Conservation (phyloP, 2,113 vertebrate genomes). For the Sitta europaea region DNA sequence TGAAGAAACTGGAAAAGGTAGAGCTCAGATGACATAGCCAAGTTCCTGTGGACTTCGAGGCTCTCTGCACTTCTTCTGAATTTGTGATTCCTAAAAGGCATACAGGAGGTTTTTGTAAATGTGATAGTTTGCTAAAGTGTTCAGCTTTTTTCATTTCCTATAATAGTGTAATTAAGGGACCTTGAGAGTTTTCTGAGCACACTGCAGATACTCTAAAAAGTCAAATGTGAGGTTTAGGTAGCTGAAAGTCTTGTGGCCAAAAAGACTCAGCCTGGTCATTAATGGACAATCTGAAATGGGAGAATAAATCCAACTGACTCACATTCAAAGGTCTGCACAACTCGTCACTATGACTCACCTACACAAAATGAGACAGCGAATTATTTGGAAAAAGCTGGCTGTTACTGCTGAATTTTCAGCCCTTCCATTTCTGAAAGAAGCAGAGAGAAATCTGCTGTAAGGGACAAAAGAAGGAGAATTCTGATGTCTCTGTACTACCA, state of each 20-base stretch:
- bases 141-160: neutral
- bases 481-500: neutral
- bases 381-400: neutral
- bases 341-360: neutral
- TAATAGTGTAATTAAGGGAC: neutral
- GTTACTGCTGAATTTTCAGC: neutral
- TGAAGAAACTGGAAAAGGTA: neutral
- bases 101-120: neutral
- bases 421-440: neutral
- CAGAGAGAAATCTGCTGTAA: neutral
- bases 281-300: neutral
- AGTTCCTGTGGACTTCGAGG: neutral
- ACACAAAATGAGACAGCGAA: neutral
- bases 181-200: neutral
- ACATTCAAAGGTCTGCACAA: neutral
- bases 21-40: neutral
- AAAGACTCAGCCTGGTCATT: neutral
- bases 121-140: neutral
- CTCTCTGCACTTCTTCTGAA: neutral
- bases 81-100: neutral
- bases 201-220: neutral
- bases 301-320: neutral
- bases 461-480: neutral
- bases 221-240: neutral
- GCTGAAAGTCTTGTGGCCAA: neutral